Evolutionary conservation across 2,797 vertebrate genomes (phyloP), one percentile per base, ranked within the genome.

Genomic region (Lagodon rhomboides): DNA sequence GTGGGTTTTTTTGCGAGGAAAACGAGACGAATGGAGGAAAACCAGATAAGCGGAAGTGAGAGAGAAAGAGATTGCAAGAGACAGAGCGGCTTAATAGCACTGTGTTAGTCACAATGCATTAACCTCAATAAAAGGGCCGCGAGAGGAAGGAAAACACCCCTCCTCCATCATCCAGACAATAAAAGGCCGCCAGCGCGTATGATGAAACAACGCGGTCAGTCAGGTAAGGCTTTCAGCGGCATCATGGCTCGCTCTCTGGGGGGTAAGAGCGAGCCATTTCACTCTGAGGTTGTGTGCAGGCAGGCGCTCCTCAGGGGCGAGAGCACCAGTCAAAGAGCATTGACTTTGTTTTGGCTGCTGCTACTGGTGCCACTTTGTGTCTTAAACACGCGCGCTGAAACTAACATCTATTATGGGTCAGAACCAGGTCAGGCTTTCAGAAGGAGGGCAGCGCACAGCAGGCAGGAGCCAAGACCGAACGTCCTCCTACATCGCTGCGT

Each of bases 271-370:
- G 30, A 44, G 41, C 58, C 63, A 58, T 53, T 84, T 72, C 65
- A 25, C 43, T 68, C 25, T 17, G 55, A 20, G 11, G n/a, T 22
- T 54, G 56, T 47, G 66, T 51, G 59, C 20, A 47, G 53, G 59
- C 20, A 47, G 53, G 47, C 44, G 43, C 79, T 87, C 80, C 77
- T 75, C 1, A 18, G 72, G 85, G 85, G 68, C n/a, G 20, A 25
- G 46, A 43, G 67, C 70, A 70, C 55, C 86, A 89, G 85, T 70
- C 23, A 91, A 70, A 92, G 60, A 80, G 87, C 90, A 84, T 87
- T 53, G 64, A 56, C 71, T 82, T 88, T 91, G 91, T 93, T 94
- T 91, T 89, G 89, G 77, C 83, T 90, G 74, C 79, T 72, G 79
- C 68, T 73, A 75, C 83, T 71, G 75, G 87, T 88, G 87, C 83